phyloP scores from a whole-genome alignment of 2,113 vertebrate genomes.

The Phodopus roborovskii region DNA sequence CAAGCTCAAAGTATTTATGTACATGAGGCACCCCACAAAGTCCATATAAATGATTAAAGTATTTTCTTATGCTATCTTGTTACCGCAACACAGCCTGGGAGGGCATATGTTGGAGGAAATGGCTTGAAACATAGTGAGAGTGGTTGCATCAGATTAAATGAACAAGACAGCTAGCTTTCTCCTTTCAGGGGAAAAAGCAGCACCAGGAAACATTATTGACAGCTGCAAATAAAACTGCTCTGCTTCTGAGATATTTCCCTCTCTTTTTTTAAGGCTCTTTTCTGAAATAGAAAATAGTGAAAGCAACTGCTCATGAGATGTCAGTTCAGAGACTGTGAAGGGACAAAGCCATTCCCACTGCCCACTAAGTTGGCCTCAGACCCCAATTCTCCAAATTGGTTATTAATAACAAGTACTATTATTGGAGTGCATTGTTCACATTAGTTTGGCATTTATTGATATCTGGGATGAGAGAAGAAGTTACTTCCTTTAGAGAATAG shows the following conservation, averaged over 20 bases:
- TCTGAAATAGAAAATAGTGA: not conserved
- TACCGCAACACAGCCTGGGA: conserved; percentile 20
- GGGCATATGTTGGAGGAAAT: conserved; percentile 45
- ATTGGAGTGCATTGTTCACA: not conserved
- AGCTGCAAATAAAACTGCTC: not conserved
- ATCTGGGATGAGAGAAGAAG: conserved; percentile 18
- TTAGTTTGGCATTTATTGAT: not conserved
- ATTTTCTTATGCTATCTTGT: conserved; percentile 36
- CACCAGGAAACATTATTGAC: conserved; percentile 15
- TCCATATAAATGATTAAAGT: conserved; percentile 40
- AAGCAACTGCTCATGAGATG: not conserved
- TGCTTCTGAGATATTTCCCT: not conserved
- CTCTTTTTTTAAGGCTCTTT: not conserved
- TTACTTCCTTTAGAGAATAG: not conserved
- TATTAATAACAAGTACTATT: conserved; percentile 35
- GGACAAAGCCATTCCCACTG: not conserved
- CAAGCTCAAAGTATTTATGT: conserved; percentile 41
- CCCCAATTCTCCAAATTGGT: not conserved
- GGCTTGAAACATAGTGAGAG: not conserved
- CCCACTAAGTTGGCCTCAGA: not conserved
- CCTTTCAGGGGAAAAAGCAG: not conserved
- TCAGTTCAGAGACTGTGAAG: not conserved
- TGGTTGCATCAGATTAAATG: conserved; percentile 24
- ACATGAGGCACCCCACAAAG: not conserved
- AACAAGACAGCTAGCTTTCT: conserved; percentile 6